Conservation (phyloP, 1,140 invertebrate genomes). For the Heliconius himera region DNA sequence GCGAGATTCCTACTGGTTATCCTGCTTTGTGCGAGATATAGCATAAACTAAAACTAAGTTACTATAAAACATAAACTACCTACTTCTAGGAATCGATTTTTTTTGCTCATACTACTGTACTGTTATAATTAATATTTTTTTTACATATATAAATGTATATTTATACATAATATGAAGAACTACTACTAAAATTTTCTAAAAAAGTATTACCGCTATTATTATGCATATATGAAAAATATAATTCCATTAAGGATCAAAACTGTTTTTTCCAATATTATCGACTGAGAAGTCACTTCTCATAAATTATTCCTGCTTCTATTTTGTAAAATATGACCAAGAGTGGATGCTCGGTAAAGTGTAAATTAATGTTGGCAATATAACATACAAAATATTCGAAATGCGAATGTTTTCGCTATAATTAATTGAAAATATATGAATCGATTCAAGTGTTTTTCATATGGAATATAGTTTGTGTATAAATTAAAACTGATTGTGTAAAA, state of each 20-base stretch:
- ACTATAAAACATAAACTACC: too few species aligned
- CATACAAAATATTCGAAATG: conserved; percentile 12
- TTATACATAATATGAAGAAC: too few species aligned
- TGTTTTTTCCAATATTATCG: conserved; percentile 32
- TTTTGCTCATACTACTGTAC: too few species aligned
- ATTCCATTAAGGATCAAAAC: conserved; percentile 43
- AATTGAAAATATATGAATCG: background rate
- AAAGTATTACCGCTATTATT: background rate
- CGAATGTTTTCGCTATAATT: background rate
- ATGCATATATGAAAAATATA: background rate
- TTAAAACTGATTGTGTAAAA: background rate
- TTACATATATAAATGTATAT: too few species aligned
- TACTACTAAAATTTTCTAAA: too few species aligned
- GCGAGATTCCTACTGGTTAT: too few species aligned
- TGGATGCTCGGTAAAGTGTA: conserved; percentile 21
- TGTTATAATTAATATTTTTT: too few species aligned
- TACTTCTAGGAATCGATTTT: too few species aligned
- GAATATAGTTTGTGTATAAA: background rate
- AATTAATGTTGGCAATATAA: conserved; percentile 25
- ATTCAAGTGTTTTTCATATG: background rate
- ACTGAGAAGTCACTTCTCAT: conserved; percentile 36
- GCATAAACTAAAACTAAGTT: too few species aligned
- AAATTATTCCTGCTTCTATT: conserved; percentile 49
- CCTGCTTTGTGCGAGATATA: too few species aligned
- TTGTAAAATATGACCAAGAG: conserved; percentile 38